Conservation (phyloP, 2,113 vertebrate genomes). For the Strix uralensis region DNA sequence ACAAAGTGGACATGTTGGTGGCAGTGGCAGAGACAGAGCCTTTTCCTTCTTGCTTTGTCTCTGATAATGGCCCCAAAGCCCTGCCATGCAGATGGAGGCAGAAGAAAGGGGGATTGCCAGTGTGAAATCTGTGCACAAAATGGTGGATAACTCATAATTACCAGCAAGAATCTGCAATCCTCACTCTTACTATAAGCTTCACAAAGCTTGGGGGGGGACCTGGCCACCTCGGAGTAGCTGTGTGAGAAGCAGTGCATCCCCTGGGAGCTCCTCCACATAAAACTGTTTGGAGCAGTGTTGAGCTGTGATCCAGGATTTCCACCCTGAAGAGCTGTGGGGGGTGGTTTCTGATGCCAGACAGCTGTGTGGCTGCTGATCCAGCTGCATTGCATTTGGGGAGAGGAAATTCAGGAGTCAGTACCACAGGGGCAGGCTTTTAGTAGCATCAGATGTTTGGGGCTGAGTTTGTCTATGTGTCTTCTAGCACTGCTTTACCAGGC, state of each 20-base stretch:
- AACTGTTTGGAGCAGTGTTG: not conserved
- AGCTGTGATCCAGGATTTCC: conserved; percentile 42
- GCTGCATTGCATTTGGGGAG: conserved; percentile 33
- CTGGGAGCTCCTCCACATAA: not conserved
- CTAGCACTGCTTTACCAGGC: not conserved
- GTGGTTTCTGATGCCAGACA: conserved; percentile 42
- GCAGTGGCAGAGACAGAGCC: not conserved
- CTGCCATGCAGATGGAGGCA: not conserved
- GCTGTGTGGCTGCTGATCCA: conserved; percentile 51
- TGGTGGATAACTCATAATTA: not conserved
- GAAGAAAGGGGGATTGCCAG: not conserved
- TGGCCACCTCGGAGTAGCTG: not conserved
- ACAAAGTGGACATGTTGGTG: not conserved
- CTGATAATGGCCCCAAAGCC: not conserved
- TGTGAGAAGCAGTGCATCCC: not conserved
- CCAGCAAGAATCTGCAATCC: not conserved
- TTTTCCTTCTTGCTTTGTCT: not conserved
- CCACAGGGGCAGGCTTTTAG: not conserved
- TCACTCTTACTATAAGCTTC: not conserved
- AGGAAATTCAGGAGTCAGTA: conserved; percentile 29
- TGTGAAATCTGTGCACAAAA: not conserved
- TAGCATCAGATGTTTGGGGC: not conserved
- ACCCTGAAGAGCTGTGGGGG: conserved; percentile 17
- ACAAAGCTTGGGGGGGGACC: not conserved
- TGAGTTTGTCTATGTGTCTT: not conserved